phyloP scores from a whole-genome alignment of 2,113 vertebrate genomes.

The Protomyctophum bolini region DNA sequence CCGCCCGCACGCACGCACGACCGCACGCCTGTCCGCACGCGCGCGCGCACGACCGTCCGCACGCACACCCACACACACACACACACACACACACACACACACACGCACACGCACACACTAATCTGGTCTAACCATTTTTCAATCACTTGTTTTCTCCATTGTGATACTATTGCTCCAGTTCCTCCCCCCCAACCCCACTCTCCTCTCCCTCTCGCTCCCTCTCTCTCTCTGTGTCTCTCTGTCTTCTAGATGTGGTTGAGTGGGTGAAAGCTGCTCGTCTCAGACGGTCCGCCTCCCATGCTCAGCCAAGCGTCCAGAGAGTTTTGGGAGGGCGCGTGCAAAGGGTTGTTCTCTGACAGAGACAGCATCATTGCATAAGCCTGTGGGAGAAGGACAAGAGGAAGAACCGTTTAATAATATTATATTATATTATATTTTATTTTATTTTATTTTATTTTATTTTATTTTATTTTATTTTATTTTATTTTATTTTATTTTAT shows the following conservation, averaged over 20 bases:
- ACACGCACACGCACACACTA: slow-evolving; percentile 30
- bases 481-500: too few relatives aligned
- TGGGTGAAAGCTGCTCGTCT: slow-evolving; percentile 92
- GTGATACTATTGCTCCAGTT: slow-evolving; percentile 37
- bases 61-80: slow-evolving; percentile 26
- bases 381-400: slow-evolving; percentile 69
- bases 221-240: slow-evolving; percentile 48
- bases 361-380: slow-evolving; percentile 99
- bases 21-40: not conserved
- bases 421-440: too few relatives aligned
- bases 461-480: too few relatives aligned
- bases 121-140: slow-evolving; percentile 48
- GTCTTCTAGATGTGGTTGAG: slow-evolving; percentile 94
- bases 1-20: slow-evolving; percentile 7
- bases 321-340: slow-evolving; percentile 92
- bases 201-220: slow-evolving; percentile 53
- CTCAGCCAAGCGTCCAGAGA: slow-evolving; percentile 98
- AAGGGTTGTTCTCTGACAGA: slow-evolving; percentile 93
- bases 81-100: slow-evolving; percentile 20
- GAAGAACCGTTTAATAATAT: too few relatives aligned
- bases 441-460: too few relatives aligned
- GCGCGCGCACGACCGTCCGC: not conserved
- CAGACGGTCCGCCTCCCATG: slow-evolving; percentile 90
- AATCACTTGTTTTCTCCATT: slow-evolving; percentile 55
- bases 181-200: slow-evolving; percentile 19